Percentiles rank a stretch among this genome's conserved stretches.
phyloP scores from a whole-genome alignment of 2,888 invertebrate genomes.

The Stomorhina lunata region DNA sequence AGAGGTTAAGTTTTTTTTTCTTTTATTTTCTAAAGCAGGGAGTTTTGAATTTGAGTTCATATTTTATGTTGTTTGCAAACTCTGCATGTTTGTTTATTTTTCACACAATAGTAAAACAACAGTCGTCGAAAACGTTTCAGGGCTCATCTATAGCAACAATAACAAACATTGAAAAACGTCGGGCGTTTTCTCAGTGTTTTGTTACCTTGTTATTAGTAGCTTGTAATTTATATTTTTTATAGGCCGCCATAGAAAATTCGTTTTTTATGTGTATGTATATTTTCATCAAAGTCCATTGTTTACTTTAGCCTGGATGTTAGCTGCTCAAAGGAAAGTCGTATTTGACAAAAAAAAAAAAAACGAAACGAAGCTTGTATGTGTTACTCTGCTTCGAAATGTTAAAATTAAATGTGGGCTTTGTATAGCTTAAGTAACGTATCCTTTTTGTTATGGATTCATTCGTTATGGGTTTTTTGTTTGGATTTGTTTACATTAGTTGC shows the following conservation, averaged over 20 bases:
- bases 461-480: slow-evolving; percentile 67
- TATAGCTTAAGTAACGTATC: slow-evolving; percentile 63
- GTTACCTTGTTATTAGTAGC: slow-evolving; percentile 64
- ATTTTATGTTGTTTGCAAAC: slow-evolving; percentile 52
- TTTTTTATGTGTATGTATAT: slow-evolving; percentile 19
- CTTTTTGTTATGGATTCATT: slow-evolving; percentile 67
- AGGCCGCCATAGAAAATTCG: slow-evolving; percentile 40
- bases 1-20: slow-evolving; percentile 36
- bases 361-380: neutral
- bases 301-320: slow-evolving; percentile 40
- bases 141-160: slow-evolving; percentile 19
- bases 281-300: slow-evolving; percentile 45
- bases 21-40: too few relatives aligned
- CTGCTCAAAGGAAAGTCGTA: slow-evolving; percentile 24
- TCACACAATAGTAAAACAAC: slow-evolving; percentile 63
- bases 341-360: too few relatives aligned
- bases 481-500: slow-evolving; percentile 71
- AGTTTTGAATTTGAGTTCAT: slow-evolving; percentile 30
- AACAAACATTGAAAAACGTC: too few relatives aligned
- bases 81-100: slow-evolving; percentile 65
- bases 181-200: slow-evolving; percentile 57
- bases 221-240: slow-evolving; percentile 59
- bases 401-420: slow-evolving; percentile 34
- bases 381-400: slow-evolving; percentile 23
- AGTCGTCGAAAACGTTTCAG: too few relatives aligned